Conservation (phyloP, 2,797 vertebrate species). For the Syngnathus rostellatus region DNA sequence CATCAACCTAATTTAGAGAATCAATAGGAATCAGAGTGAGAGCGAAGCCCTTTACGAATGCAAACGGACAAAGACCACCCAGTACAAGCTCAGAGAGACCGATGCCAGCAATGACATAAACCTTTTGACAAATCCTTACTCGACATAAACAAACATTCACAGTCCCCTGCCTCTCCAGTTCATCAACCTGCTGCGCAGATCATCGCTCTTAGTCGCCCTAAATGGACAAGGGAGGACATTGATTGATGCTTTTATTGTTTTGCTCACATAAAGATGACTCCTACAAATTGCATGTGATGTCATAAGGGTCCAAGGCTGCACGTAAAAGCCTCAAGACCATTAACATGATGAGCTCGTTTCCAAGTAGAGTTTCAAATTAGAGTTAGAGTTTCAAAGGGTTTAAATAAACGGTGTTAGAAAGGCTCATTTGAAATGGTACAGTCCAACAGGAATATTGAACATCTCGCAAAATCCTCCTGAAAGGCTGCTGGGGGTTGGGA, state of each 20-base stretch:
- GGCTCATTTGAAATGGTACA: conserved; percentile 31
- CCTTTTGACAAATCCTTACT: conserved; percentile 64
- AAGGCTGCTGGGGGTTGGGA: conserved; percentile 32
- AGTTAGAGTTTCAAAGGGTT: no score
- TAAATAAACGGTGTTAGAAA: conserved; percentile 28
- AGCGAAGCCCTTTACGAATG: conserved; percentile 68
- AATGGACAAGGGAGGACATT: conserved; percentile 54
- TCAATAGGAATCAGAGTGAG: conserved; percentile 73
- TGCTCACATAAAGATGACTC: conserved; percentile 44
- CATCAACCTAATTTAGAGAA: conserved; percentile 78
- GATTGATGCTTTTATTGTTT: conserved; percentile 62
- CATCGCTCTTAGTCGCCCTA: conserved; percentile 49
- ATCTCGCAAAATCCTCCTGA: conserved; percentile 41
- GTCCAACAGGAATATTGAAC: conserved; percentile 54
- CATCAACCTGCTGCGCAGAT: conserved; percentile 50
- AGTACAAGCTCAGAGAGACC: conserved; percentile 60
- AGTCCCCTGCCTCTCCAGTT: conserved; percentile 48
- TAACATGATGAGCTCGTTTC: conserved; percentile 45
- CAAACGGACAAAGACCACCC: conserved; percentile 76
- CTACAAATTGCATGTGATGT: conserved; percentile 46
- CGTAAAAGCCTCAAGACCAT: conserved; percentile 32
- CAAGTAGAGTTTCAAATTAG: no score
- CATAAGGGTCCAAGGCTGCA: conserved; percentile 33
- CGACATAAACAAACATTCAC: conserved; percentile 67
- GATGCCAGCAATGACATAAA: conserved; percentile 76